Evolutionary conservation across 2,797 vertebrate species (phyloP).

Genomic region (Pygocentrus nattereri): DNA sequence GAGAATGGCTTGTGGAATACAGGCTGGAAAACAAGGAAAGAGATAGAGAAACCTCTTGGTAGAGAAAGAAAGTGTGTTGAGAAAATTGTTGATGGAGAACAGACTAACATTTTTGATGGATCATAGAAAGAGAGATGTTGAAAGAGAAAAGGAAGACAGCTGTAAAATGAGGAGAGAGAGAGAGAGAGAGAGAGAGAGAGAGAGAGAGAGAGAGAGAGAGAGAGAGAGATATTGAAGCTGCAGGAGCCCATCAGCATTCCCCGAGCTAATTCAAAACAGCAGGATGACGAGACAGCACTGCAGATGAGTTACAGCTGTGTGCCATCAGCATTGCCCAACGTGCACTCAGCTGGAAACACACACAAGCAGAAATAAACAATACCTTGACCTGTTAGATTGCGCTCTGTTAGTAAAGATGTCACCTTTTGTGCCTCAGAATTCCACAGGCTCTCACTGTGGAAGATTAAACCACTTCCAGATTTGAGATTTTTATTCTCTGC

Average conservation of each 20-base stretch:
- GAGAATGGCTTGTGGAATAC: constrained; percentile 8
- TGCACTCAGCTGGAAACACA: constrained; percentile 2
- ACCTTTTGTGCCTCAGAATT: background rate
- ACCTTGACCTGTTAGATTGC: background rate
- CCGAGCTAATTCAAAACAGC: constrained; percentile 44
- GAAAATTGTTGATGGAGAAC: background rate
- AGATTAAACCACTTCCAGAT: background rate
- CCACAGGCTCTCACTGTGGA: background rate
- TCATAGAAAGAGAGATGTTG: background rate
- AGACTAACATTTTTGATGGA: no score
- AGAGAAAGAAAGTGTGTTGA: background rate
- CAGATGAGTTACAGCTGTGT: constrained; percentile 53
- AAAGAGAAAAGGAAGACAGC: background rate
- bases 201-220: background rate
- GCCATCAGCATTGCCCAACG: constrained; percentile 6
- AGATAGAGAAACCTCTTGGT: background rate
- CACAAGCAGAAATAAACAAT: constrained; percentile 4
- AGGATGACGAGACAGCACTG: constrained; percentile 34
- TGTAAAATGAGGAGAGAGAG: background rate
- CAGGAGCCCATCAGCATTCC: constrained; percentile 49
- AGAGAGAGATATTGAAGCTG: constrained; percentile 2
- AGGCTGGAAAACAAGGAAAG: background rate
- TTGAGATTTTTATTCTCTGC: background rate
- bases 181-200: background rate
- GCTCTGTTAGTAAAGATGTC: background rate